Evolutionary conservation across 2,797 vertebrate species (phyloP), one percentile per base, ranked within the genome.

Genomic region (Melanotaenia boesemani): DNA sequence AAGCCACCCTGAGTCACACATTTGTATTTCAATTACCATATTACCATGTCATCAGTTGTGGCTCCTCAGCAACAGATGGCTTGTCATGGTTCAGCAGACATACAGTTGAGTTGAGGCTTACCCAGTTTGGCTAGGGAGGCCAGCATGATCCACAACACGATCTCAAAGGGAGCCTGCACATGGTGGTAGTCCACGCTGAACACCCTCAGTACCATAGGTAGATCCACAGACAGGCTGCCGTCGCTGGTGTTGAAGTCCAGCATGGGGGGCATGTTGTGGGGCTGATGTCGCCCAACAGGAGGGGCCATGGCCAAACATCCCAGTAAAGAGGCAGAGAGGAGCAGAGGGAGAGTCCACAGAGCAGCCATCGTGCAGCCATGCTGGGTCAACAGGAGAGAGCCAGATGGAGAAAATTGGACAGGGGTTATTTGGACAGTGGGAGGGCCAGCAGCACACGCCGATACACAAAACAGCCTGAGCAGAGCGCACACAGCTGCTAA

Each of bases 131-230:
- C 96, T 84, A 96, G 81, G 12, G 95, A 96, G 0, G 94, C 95
- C 80, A 96, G 81, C 95, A 96, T 96, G 89, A 96, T 96, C 95
- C 96, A 96, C 76, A 96, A 88, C 0, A 94, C 95, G 10, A 96
- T 96, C 85, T 96, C 94, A 69, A 96, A 96, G 52, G 95, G 95
- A 2, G 95, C 91, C 77, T 95, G 94, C 54, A 96, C 94, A 0
- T 96, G 95, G 67, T 95, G 94, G 28, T 96, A 96, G 83, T 97
- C 95, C 91, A 95, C 77, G 0, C 94, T 95, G 89, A 96, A 93
- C 62, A 93, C 79, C 46, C 81, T 86, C 63, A 90, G 78, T 65
- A 82, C 81, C 82, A 72, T 71, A 48, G 84, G 88, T 39, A 83
- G 48, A 67, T 88, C 85, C 69, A 76, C 63, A n/a, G 73, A 79